Base-by-base conservation (phyloP, 2,113 vertebrate species). In the Bubalus kerabau region DNA sequence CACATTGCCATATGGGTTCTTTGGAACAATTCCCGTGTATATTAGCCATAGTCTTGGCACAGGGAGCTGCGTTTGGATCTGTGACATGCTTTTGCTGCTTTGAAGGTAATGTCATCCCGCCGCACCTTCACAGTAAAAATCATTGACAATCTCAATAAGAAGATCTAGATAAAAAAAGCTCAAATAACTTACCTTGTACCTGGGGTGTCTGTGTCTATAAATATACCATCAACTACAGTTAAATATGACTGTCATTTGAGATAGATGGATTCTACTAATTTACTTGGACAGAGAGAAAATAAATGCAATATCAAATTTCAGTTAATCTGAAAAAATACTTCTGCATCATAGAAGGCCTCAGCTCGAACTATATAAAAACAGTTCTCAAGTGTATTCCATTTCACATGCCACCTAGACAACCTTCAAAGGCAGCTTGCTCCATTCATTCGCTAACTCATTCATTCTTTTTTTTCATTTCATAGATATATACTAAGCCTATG, bases 1-100 rank as follows among this genome's bases (percentile, higher is more conserved):
- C 96, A 96, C 93, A 92, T 13, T 52, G 97, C 83, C 87, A 98
- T 97, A 98, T 97, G 98, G 87, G 46, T 81, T 94, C 95, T 76
- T 83, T 97, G 90, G 97, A 97, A 84, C 0, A 7, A 15, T 93
- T 87, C 78, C 94, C 96, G 28, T 14, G 89, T 36, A 78, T 95
- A 87, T 97, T 96, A 98, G 74, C 62, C 93, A 21, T 21, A 12
- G 87, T 95, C 93, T 87, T 88, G 4, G 23, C 96, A 32, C 78
- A 17, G 71, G 3, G 48, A 83, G 43, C 91, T 87, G 21, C 67
- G 12, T 6, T 90, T 94, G 85, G 62, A 46, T 96, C 12, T n/a
- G 23, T 57, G 21, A 91, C 64, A 71, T 2, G 87, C 15, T 92
- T 64, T 78, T 81, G 52, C 57, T 87, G 85, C 90, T 96, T 90